phyloP scores from a whole-genome alignment of 37 sponge, comb jelly and placozoan genomes.

The Geodia barretti region DNA sequence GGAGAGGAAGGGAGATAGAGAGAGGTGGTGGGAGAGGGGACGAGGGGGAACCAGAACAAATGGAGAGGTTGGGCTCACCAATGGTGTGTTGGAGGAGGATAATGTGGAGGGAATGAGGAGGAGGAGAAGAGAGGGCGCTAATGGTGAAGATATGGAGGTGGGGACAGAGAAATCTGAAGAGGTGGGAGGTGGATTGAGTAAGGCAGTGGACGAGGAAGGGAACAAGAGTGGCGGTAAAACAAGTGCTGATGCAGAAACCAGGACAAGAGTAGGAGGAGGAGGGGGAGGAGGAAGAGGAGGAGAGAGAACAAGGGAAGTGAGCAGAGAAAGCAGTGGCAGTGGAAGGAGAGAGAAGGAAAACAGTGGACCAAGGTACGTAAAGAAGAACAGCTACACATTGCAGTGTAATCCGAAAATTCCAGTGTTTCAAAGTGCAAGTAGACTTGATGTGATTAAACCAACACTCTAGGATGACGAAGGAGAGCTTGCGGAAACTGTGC shows the following conservation, averaged over 20 bases:
- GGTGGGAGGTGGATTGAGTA: constrained; percentile 8
- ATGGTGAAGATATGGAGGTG: neutral
- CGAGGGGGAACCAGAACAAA: neutral
- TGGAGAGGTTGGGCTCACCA: neutral
- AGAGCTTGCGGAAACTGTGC: constrained; percentile 76
- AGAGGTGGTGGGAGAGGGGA: neutral
- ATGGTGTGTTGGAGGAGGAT: neutral
- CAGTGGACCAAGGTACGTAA: constrained; percentile 21
- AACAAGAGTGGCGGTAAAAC: neutral
- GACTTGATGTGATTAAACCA: neutral
- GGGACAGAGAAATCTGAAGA: neutral
- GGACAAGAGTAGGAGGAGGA: neutral
- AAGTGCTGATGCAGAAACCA: neutral
- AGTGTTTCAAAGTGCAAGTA: neutral
- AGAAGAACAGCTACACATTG: neutral
- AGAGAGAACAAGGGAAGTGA: neutral
- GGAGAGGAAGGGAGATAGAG: neutral
- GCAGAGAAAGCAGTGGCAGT: neutral
- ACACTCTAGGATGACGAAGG: constrained; percentile 83
- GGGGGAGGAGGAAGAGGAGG: constrained; percentile 1
- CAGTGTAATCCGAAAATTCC: no score
- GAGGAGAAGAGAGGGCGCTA: neutral
- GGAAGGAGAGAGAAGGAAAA: constrained; percentile 5
- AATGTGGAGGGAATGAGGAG: neutral
- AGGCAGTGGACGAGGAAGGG: neutral